A percentile compares a stretch with the other conserved stretches of the same genome.
Evolutionary conservation across 2,888 invertebrate species (phyloP).

Genomic region (Eupithecia insigniata): DNA sequence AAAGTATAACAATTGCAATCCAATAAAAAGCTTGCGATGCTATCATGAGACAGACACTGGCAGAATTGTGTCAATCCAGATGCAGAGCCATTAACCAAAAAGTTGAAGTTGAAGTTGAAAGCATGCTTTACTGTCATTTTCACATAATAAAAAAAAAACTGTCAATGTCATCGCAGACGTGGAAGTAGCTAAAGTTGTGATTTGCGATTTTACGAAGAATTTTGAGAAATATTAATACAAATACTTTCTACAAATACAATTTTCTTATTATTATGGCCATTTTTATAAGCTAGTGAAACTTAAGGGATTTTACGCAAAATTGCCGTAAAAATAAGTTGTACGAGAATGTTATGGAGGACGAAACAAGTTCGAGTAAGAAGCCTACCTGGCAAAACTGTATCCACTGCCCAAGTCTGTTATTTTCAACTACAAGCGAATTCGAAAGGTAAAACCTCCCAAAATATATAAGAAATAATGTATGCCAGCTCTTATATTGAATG

Average conservation of each 20-base stretch:
- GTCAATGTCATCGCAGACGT: conserved; percentile 47
- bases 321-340: conserved; percentile 27
- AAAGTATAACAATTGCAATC: too few relatives aligned
- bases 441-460: conserved; percentile 76
- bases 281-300: background rate
- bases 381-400: conserved; percentile 86
- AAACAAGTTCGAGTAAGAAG: conserved; percentile 64
- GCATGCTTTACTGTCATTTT: background rate
- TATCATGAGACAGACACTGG: too few relatives aligned
- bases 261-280: background rate
- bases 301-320: background rate
- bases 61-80: too few relatives aligned
- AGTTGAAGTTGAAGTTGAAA: too few relatives aligned
- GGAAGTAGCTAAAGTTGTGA: conserved; percentile 35
- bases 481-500: background rate
- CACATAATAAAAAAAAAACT: conserved; percentile 10
- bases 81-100: too few relatives aligned
- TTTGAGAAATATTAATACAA: background rate
- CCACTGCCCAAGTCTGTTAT: conserved; percentile 85
- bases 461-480: background rate
- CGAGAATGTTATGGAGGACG: conserved; percentile 82
- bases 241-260: background rate
- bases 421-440: conserved; percentile 84
- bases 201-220: conserved; percentile 8
- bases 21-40: too few relatives aligned